Conservation (phyloP, 2,113 vertebrate species). For the Xiphophorus couchianus region DNA sequence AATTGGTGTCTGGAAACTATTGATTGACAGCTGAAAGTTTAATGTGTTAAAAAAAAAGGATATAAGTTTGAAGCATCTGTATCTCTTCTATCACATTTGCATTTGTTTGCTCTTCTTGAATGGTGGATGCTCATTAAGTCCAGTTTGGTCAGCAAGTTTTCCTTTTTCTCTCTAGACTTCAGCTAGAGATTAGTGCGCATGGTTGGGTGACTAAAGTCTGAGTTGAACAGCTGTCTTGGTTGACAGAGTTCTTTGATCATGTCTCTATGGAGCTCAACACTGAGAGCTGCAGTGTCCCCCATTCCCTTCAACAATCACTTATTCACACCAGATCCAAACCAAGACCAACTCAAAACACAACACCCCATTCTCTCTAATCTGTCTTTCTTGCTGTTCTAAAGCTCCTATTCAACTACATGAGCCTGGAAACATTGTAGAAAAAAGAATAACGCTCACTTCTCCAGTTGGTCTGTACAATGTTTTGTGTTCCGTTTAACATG, state of each 20-base stretch:
- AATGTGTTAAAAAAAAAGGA: too few relatives aligned
- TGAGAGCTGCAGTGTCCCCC: constrained; percentile 50
- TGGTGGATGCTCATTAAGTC: constrained; percentile 52
- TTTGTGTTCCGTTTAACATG: constrained; percentile 11
- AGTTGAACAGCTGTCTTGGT: constrained; percentile 61
- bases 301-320: constrained; percentile 62
- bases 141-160: constrained; percentile 40
- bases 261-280: constrained; percentile 51
- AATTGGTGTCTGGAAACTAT: too few relatives aligned
- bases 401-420: constrained; percentile 31
- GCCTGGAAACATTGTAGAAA: constrained; percentile 11
- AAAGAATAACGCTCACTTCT: not conserved
- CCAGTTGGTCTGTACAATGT: constrained; percentile 7
- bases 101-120: constrained; percentile 29
- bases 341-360: constrained; percentile 47
- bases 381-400: constrained; percentile 37
- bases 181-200: constrained; percentile 59
- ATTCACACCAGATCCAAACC: constrained; percentile 58
- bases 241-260: constrained; percentile 73
- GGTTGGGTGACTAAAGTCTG: constrained; percentile 70
- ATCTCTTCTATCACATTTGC: not conserved
- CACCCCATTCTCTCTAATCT: constrained; percentile 57
- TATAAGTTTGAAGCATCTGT: not conserved
- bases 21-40: too few relatives aligned
- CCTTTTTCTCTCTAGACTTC: constrained; percentile 39